Percentiles rank a stretch among this genome's conserved stretches.
Conservation (phyloP, 2,888 invertebrate species). For the Drosophila hawaiiensis region DNA sequence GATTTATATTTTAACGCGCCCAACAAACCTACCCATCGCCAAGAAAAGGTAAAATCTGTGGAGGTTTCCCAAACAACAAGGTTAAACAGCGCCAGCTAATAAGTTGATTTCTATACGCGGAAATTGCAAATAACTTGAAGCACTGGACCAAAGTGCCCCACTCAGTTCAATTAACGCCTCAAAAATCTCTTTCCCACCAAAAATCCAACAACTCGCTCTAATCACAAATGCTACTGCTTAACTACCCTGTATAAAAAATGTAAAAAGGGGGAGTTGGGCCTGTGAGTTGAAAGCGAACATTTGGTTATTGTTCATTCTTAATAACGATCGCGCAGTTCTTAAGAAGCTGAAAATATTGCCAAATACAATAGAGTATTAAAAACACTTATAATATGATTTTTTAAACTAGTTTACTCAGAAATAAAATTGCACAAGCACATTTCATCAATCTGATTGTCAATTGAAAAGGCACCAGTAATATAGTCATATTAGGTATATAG, state of each 20-base stretch:
- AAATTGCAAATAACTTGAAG: conserved; percentile 55
- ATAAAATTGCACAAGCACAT: not conserved
- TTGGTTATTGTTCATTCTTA: not conserved
- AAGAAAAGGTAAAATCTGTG: not conserved
- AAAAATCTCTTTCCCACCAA: conserved; percentile 67
- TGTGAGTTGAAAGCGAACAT: not conserved
- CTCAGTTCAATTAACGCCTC: conserved; percentile 71
- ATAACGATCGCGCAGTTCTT: not conserved
- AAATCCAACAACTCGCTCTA: conserved; percentile 41
- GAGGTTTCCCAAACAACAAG: conserved; percentile 70
- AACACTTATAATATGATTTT: not conserved
- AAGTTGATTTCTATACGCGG: conserved; percentile 65
- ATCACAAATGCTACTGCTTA: conserved; percentile 51
- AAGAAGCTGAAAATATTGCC: not conserved
- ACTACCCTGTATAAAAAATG: conserved; percentile 22
- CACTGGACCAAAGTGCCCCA: conserved; percentile 40
- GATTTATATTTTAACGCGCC: conserved; percentile 57
- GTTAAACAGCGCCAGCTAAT: conserved; percentile 49
- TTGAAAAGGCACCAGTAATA: not conserved
- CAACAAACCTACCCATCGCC: conserved; percentile 10
- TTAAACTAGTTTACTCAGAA: not conserved
- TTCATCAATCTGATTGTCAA: not conserved
- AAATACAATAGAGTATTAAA: not conserved
- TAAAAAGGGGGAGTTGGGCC: not conserved
- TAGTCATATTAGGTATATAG: not conserved